Base-by-base conservation (phyloP, 1,140 invertebrate species). In the Nebria ingens region DNA sequence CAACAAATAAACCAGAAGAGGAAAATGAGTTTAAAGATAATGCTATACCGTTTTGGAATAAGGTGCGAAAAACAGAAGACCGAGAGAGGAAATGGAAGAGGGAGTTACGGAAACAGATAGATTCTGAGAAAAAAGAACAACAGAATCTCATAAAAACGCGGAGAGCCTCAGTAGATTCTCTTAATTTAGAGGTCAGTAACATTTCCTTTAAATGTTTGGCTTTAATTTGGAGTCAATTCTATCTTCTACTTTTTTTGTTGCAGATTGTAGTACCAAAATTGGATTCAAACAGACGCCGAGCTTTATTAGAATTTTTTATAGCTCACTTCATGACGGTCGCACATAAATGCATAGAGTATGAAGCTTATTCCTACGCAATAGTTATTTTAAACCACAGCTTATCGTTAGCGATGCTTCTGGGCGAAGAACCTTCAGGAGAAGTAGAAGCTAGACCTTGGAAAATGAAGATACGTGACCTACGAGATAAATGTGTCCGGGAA, bases 311-410 rank as follows among this genome's bases (percentile, higher is more conserved):
- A 57, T 79, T 86, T 54, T 84, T 89, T 55, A 78, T 84, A 49
- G 65, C 74, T 12, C 83, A 86, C 58, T 86, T 85, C 55, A 74
- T 84, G n/a, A 68, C 78, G 54, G 83, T 85, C 73, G 80, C 81
- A 2, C 68, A 77, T 45, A 71, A 69, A n/a, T 79, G 78, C 55
- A 73, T 76, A 38, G 40, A 17, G 3, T 79, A 80, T 57, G 72
- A 76, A 17, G 75, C 79, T 1, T 65, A 71, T 15, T 65, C 72
- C 29, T 77, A 82, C 58, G 81, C 80, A 40, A 67, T 74, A 0
- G 73, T 80, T 20, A 87, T 85, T 56, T 66, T 87, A 12, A 71
- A 80, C 25, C 85, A 88, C 57, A 79, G 81, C 0, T 75, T 80
- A 54, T 71, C 82, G 45, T 69, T 89, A 2, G 76, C 77, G 23